Evolutionary conservation across 2,888 invertebrate species (phyloP), one percentile per base, ranked within the genome.

Genomic region (Aleiodes testaceus): DNA sequence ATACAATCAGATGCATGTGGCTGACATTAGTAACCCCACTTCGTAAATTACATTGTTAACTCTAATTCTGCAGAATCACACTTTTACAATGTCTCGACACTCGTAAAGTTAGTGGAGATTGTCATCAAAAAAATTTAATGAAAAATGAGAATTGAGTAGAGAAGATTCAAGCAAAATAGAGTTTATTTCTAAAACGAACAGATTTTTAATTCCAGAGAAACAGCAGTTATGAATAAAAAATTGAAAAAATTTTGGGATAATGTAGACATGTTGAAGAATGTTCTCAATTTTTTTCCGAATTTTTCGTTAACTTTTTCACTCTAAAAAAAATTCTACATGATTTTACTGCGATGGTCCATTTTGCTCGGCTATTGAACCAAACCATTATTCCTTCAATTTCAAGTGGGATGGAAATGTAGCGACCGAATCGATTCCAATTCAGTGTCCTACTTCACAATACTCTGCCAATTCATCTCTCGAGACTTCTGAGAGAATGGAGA

Each of bases 1-100:
- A 53, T n/a, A 6, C 9, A 26, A n/a, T 53, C 53, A 53, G 53
- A 26, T n/a, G 53, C 53, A 53, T 30, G 53, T 53, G 53, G 53
- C 26, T 53, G 53, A 53, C 53, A 53, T 22, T 30, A 53, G 26
- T n/a, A 53, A 9, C 26, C 16, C 65, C 9, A n/a, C 36, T 16
- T 30, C 36, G 50, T 63, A 69, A 74, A 75, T 75, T 75, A 69
- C 50, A 72, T 66, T 65, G 74, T 75, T 69, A 72, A 72, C 72
- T 75, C 71, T 70, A 72, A 75, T 75, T 75, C 73, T 45, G 65
- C 61, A 66, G 67, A 75, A 53, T 53, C 53, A n/a, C 53, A 53
- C 22, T 53, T 53, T 53, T 53, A 26, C 53, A 22, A 26, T 30
- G 53, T 53, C 26, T 30, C 26, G 26, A 53, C 30, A 30, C 26